Conservation (phyloP, 2,797 vertebrate species). For the Staurois parvus region DNA sequence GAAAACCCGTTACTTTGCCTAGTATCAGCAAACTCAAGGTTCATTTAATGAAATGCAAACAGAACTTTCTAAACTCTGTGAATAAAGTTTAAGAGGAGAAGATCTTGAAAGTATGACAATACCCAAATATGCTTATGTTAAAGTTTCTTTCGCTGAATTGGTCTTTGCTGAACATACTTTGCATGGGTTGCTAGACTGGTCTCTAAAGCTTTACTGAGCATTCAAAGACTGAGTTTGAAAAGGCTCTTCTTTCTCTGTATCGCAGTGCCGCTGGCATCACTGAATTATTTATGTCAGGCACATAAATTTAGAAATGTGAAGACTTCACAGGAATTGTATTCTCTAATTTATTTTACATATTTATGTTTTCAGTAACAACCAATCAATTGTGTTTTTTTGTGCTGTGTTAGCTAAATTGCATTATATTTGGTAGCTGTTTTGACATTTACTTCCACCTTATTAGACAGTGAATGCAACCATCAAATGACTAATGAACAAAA, state of each 20-base stretch:
- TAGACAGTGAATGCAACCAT: no score
- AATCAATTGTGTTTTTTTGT: no score
- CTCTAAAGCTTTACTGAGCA: slow-evolving; percentile 47
- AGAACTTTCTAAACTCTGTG: not conserved
- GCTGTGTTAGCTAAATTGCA: not conserved
- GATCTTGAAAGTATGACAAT: not conserved
- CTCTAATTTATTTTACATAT: not conserved
- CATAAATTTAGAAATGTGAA: slow-evolving; percentile 42
- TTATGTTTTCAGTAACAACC: not conserved
- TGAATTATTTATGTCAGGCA: slow-evolving; percentile 59
- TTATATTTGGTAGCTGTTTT: not conserved
- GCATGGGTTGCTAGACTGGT: slow-evolving; percentile 21
- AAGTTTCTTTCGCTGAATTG: slow-evolving; percentile 27
- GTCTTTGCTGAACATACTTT: slow-evolving; percentile 33
- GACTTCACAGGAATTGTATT: slow-evolving; percentile 2
- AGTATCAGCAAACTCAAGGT: no score
- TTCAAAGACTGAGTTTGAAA: slow-evolving; percentile 49
- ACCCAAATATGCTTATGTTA: slow-evolving; percentile 24
- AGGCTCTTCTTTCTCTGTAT: slow-evolving; percentile 15
- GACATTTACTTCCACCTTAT: not conserved
- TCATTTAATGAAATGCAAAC: not conserved
- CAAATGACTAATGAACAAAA: no score
- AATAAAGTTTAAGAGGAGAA: not conserved
- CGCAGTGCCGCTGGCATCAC: slow-evolving; percentile 25
- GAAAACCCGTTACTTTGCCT: no score